Evolutionary conservation across 2,113 vertebrate genomes (phyloP).

Genomic region (Aegotheles bennettii): DNA sequence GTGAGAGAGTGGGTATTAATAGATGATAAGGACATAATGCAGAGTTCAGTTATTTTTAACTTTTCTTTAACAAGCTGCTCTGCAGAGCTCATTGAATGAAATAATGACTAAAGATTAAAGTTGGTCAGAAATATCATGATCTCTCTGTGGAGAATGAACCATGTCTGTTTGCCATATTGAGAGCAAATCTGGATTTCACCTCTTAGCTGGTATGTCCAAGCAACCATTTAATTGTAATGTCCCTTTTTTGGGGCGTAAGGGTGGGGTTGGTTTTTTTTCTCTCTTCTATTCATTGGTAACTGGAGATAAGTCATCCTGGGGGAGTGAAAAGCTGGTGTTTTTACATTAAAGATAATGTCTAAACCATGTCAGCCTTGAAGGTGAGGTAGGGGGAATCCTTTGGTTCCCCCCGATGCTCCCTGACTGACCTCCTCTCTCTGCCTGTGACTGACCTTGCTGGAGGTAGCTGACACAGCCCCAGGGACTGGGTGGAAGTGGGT

Average conservation of each 20-base stretch:
- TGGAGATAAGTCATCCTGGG: fast-evolving
- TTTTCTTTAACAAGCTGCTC: slow-evolving; percentile 48
- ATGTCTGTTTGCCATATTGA: background rate
- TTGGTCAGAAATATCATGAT: background rate
- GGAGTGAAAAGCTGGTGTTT: background rate
- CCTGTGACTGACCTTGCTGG: fast-evolving
- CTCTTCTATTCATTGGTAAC: background rate
- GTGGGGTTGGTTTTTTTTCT: fast-evolving
- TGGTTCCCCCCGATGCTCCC: fast-evolving
- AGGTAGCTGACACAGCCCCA: background rate
- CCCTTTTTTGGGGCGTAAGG: fast-evolving
- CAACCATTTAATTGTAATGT: background rate
- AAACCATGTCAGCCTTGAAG: background rate
- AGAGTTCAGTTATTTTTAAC: slow-evolving; percentile 64
- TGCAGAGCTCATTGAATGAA: slow-evolving; percentile 22
- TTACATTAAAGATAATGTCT: background rate
- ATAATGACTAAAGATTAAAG: slow-evolving; percentile 2
- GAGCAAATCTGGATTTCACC: background rate
- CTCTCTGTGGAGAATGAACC: background rate
- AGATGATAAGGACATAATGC: slow-evolving; percentile 51
- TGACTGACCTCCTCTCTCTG: background rate
- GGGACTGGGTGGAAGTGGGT: fast-evolving
- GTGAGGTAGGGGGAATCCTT: background rate
- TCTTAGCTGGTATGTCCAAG: background rate
- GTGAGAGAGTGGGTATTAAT: slow-evolving; percentile 41